Conservation (phyloP, 2,888 invertebrate species). For the Leucophenga montana region DNA sequence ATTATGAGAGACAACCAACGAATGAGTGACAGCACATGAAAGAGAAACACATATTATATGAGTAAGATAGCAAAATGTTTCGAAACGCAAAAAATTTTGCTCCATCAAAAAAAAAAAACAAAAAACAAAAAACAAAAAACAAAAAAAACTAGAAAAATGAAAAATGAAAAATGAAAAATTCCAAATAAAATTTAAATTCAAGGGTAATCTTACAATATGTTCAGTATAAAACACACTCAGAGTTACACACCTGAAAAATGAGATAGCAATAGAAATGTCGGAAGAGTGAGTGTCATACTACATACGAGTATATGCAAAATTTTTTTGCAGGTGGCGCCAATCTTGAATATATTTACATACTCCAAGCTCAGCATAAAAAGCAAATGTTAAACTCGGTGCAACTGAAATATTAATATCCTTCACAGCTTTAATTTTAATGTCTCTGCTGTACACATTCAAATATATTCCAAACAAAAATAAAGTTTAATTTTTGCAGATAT, state of each 20-base stretch:
- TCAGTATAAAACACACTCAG: background rate
- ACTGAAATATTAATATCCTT: too few species aligned
- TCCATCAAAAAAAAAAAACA: too few species aligned
- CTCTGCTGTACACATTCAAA: too few species aligned
- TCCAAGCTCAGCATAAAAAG: background rate
- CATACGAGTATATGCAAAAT: conserved; percentile 2
- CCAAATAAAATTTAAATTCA: conserved; percentile 5
- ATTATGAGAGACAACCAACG: conserved; percentile 34
- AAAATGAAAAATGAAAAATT: background rate
- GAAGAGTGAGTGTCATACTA: too few species aligned
- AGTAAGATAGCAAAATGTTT: background rate
- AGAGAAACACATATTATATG: background rate
- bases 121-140: background rate
- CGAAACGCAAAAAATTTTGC: background rate
- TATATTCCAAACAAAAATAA: too few species aligned
- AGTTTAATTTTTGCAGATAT: too few species aligned
- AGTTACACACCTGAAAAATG: background rate
- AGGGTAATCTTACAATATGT: conserved; percentile 19
- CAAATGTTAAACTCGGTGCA: too few species aligned
- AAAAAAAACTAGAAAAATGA: background rate
- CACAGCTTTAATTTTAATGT: too few species aligned
- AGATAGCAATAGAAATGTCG: too few species aligned
- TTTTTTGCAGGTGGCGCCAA: conserved; percentile 17
- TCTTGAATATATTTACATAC: conserved; percentile 17
- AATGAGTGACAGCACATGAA: background rate